Evolutionary conservation across 2,113 vertebrate species (phyloP).

Genomic region (Onychorhynchus coronatus): DNA sequence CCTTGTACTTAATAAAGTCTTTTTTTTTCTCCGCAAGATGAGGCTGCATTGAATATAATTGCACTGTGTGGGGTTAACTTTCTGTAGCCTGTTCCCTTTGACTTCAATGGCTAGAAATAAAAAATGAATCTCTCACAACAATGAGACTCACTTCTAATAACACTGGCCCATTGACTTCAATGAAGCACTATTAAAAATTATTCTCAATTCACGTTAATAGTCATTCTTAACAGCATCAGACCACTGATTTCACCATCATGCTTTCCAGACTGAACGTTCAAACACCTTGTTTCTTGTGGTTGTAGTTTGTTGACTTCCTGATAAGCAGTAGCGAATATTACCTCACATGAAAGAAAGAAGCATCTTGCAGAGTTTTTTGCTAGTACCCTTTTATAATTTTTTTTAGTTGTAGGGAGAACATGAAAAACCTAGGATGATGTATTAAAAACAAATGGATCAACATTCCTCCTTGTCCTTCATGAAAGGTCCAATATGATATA

Average conservation of each 20-base stretch:
- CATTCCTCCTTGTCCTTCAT: neutral
- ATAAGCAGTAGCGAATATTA: neutral
- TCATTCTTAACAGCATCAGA: neutral
- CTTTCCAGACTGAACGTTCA: neutral
- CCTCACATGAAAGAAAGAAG: neutral
- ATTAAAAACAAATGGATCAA: neutral
- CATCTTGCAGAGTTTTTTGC: neutral
- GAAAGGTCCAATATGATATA: neutral
- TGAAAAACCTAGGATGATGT: neutral
- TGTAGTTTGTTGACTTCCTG: neutral
- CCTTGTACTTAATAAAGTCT: neutral
- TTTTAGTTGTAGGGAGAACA: rapidly evolving
- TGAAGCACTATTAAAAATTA: conserved; percentile 4
- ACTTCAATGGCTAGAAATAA: neutral
- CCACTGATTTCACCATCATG: neutral
- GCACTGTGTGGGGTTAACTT: neutral
- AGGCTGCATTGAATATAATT: neutral
- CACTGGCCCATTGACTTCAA: conserved; percentile 12
- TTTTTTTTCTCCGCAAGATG: neutral
- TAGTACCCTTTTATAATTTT: neutral
- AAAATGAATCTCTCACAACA: conserved; percentile 6
- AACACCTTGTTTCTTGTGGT: neutral
- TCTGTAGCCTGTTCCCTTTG: neutral
- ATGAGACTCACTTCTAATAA: neutral
- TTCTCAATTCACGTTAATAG: neutral